phyloP scores from a whole-genome alignment of 2,113 vertebrate species.

The Dascyllus trimaculatus region DNA sequence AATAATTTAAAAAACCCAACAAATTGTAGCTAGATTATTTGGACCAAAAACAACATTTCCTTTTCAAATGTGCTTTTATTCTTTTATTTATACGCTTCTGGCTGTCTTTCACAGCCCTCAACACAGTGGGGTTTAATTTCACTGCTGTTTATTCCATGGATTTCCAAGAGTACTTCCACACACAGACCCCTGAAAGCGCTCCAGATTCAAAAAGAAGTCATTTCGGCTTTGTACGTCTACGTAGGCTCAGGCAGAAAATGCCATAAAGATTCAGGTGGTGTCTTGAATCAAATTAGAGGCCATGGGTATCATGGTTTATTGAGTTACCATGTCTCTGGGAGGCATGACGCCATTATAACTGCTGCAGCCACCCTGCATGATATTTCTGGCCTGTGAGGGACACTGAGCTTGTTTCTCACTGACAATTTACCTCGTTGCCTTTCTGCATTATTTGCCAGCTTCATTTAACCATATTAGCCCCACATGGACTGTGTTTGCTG shows the following conservation, averaged over 20 bases:
- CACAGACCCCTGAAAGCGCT: background rate
- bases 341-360: constrained; percentile 24
- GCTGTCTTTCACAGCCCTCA: background rate
- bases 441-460: constrained; percentile 51
- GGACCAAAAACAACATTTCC: background rate
- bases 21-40: background rate
- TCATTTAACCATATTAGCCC: constrained; percentile 61
- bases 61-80: background rate
- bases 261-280: constrained; percentile 40
- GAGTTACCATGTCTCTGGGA: constrained; percentile 35
- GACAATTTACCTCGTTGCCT: constrained; percentile 42
- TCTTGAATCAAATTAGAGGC: constrained; percentile 39
- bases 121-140: constrained; percentile 1
- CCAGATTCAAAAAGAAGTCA: background rate
- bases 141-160: constrained; percentile 5
- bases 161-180: background rate
- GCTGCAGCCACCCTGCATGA: constrained; percentile 18
- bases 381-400: constrained; percentile 33
- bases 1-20: too few species aligned
- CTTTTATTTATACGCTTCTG: background rate
- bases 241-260: constrained; percentile 1
- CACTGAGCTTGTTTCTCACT: constrained; percentile 24
- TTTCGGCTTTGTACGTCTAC: constrained; percentile 2
- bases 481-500: constrained; percentile 15
- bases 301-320: constrained; percentile 31